Evolutionary conservation across 2,797 vertebrate genomes (phyloP), one percentile per base, ranked within the genome.

Genomic region (Cephalopachus bancanus): DNA sequence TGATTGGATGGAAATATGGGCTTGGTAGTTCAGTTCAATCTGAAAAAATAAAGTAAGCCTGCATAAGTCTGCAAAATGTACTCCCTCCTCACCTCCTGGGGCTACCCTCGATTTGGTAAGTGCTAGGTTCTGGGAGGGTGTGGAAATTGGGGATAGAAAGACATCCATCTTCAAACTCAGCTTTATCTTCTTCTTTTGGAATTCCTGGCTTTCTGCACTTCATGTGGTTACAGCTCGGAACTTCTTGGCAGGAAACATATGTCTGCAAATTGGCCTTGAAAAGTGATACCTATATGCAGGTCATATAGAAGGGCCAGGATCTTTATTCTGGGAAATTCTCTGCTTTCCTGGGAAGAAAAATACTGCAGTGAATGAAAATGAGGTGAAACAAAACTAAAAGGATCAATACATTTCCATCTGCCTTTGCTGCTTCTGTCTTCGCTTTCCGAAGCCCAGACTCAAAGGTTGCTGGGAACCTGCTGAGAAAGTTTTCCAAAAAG

Each of bases 321-420:
- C n/a, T 55, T 92, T 62, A 19, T 93, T 93, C 88, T 26, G 26
- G 62, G 76, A 94, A 93, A 84, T 33, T 81, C 53, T 53, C 44
- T 74, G 28, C 44, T 76, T 55, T 96, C 57, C 65, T 33, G 65
- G 76, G 37, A 83, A 71, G 96, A 59, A 90, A 93, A 79, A 22
- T 60, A 17, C n/a, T 44, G 20, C 37, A 53, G 3, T 64, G 55
- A 92, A 87, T 55, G 67, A 76, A 83, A 94, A 89, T 0, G 5
- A 95, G 59, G 69, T 64, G 62, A 88, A 86, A 87, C n/a, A 76
- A 60, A 87, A 76, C 22, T 28, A 24, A 65, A 37, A 12, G 26
- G 65, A 84, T 74, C 49, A 3, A 51, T 44, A 12, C 3, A 4
- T 30, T 89, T 75, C 75, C 59, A 57, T 53, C 65, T 1, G 2